phyloP scores from a whole-genome alignment of 2,113 vertebrate genomes.

The Neodon shergylaensis region DNA sequence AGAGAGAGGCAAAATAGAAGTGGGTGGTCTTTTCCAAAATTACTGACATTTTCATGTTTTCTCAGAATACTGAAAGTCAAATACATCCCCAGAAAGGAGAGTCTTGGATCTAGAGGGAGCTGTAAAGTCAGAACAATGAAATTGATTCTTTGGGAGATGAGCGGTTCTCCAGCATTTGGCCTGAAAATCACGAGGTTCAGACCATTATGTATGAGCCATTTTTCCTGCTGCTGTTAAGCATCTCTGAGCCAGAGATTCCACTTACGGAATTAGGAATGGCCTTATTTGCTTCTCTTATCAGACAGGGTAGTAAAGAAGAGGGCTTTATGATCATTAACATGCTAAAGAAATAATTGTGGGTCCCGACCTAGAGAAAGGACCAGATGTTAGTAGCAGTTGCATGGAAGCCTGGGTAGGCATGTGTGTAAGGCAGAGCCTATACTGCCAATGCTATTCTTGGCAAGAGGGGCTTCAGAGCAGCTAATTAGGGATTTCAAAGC shows the following conservation, averaged over 20 bases:
- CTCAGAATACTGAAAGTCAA: conserved; percentile 31
- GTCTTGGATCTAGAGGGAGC: conserved; percentile 4
- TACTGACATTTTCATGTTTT: conserved; percentile 26
- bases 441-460: neutral
- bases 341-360: conserved; percentile 59
- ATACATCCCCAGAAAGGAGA: conserved; percentile 22
- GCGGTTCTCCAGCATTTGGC: conserved; percentile 14
- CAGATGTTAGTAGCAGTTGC: conserved; percentile 52
- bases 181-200: conserved; percentile 24
- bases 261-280: conserved; percentile 29
- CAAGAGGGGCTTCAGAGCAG: conserved; percentile 17
- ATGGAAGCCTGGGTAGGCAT: neutral
- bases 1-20: neutral
- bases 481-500: conserved; percentile 56
- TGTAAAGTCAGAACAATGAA: conserved; percentile 30
- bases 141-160: conserved; percentile 38
- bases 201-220: neutral
- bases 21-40: conserved; percentile 61
- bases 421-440: neutral
- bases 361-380: neutral
- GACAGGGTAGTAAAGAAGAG: conserved; percentile 18
- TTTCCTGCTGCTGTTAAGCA: conserved; percentile 1
- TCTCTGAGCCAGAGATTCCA: conserved; percentile 34
- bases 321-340: conserved; percentile 55
- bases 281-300: conserved; percentile 62